Evolutionary conservation across 2,888 invertebrate genomes (phyloP).

Genomic region (Carterocephalus palaemon): DNA sequence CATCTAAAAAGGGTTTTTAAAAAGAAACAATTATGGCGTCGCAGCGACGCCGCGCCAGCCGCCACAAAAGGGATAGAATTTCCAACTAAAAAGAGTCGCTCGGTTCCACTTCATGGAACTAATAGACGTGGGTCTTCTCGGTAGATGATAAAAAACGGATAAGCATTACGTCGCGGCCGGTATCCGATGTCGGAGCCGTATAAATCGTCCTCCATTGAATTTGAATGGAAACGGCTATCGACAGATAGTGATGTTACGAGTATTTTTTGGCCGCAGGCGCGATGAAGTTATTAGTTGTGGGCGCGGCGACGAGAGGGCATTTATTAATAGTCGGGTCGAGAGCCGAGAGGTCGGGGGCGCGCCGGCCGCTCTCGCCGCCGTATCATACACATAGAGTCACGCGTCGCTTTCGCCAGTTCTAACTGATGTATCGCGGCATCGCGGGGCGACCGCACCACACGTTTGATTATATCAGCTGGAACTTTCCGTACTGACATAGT

Average conservation of each 20-base stretch:
- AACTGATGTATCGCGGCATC: no score
- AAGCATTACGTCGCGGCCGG: slow-evolving; percentile 23
- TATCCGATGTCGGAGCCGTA: slow-evolving; percentile 25
- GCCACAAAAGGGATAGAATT: slow-evolving; percentile 22
- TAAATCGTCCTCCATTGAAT: slow-evolving; percentile 24
- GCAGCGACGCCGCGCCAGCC: slow-evolving; percentile 14
- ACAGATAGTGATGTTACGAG: slow-evolving; percentile 18
- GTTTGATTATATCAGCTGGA: no score
- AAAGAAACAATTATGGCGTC: slow-evolving; percentile 21
- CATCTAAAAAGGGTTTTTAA: slow-evolving; percentile 13
- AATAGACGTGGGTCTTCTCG: slow-evolving; percentile 30
- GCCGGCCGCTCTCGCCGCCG: not conserved
- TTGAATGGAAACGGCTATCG: slow-evolving; percentile 23
- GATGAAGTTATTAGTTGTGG: slow-evolving; percentile 24
- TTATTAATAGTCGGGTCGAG: not conserved
- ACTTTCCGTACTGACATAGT: no score
- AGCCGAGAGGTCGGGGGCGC: not conserved
- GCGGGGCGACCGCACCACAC: no score
- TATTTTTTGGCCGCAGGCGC: slow-evolving; percentile 15
- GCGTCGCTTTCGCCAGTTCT: not conserved
- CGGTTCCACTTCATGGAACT: slow-evolving; percentile 28
- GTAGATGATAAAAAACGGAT: slow-evolving; percentile 30
- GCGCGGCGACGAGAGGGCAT: slow-evolving; percentile 8
- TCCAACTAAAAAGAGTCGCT: slow-evolving; percentile 22
- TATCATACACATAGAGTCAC: no score